These are phyloP conservation scores for Poecilobothrus nobilitatus DNA, from an alignment of 2,888 invertebrate species.

Conservation along the genomic window DNA sequence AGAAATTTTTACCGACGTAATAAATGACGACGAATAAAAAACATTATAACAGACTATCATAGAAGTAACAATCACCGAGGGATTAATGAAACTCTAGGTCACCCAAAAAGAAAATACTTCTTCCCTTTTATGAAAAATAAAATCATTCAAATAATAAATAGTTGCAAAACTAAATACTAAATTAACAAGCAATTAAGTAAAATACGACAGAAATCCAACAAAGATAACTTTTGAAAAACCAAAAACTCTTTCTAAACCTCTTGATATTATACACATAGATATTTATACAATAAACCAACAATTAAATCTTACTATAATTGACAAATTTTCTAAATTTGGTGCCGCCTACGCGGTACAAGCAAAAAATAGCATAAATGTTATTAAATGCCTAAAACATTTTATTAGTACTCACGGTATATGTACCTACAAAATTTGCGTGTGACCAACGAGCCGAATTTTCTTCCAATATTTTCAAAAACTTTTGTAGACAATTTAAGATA, in stretches of 20 bases:
- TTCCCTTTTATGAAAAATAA: constrained; percentile 20
- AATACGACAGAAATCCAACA: constrained; percentile 22
- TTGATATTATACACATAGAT: constrained; percentile 22
- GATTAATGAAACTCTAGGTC: constrained; percentile 17
- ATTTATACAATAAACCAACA: constrained; percentile 20
- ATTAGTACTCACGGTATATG: constrained; percentile 17
- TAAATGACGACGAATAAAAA: constrained; percentile 13
- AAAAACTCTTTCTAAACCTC: constrained; percentile 21
- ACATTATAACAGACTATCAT: constrained; percentile 15
- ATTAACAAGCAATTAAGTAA: constrained; percentile 18
- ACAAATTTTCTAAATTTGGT: constrained; percentile 19
- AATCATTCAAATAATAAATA: constrained; percentile 17
- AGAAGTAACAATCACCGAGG: too few species aligned
- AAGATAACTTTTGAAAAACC: constrained; percentile 21
- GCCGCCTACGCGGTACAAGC: too few species aligned
- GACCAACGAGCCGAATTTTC: constrained; percentile 20
- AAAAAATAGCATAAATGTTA: constrained; percentile 17
- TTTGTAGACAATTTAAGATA: constrained; percentile 19
- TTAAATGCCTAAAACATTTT: constrained; percentile 14
- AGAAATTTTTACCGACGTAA: constrained; percentile 12
- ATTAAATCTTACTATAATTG: constrained; percentile 18
- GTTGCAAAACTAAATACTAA: constrained; percentile 13
- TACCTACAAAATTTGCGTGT: constrained; percentile 14
- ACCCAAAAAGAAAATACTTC: constrained; percentile 16
- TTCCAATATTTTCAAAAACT: constrained; percentile 20